These are phyloP conservation scores for Argynnis bischoffii DNA, from an alignment of 2,888 invertebrate genomes.

Conservation along the genomic window DNA sequence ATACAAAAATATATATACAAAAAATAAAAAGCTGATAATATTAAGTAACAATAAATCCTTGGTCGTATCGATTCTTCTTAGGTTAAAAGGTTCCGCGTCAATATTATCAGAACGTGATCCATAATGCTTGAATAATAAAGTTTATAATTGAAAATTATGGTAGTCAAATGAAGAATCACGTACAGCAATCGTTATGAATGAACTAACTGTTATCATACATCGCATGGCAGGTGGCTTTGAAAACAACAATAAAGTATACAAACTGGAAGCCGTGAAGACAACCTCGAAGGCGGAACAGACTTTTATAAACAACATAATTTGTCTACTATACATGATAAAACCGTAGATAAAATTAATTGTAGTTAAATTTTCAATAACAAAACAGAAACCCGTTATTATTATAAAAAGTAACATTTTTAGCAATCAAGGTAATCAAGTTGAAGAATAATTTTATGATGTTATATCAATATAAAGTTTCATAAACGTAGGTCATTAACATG, in stretches of 20 bases:
- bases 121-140: conserved; percentile 9
- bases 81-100: not conserved
- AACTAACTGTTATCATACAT: conserved; percentile 62
- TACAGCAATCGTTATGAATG: conserved; percentile 67
- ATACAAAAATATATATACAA: too few relatives aligned
- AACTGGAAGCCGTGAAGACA: conserved; percentile 40
- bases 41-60: too few relatives aligned
- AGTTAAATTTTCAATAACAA: not conserved
- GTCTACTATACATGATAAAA: conserved; percentile 19
- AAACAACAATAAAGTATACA: conserved; percentile 49
- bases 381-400: too few relatives aligned
- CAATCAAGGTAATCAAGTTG: too few relatives aligned
- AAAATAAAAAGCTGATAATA: too few relatives aligned
- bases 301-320: conserved; percentile 24
- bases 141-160: conserved; percentile 24
- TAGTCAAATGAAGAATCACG: conserved; percentile 55
- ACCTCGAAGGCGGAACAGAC: conserved; percentile 18
- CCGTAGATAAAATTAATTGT: conserved; percentile 5
- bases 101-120: not conserved
- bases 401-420: too few relatives aligned
- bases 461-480: not conserved
- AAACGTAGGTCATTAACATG: not conserved
- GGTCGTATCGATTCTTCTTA: not conserved
- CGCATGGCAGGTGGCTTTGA: conserved; percentile 66
- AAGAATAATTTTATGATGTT: too few relatives aligned